These are phyloP conservation scores for Eristalis pertinax DNA, from an alignment of 2,888 invertebrate genomes.

Conservation along the genomic window DNA sequence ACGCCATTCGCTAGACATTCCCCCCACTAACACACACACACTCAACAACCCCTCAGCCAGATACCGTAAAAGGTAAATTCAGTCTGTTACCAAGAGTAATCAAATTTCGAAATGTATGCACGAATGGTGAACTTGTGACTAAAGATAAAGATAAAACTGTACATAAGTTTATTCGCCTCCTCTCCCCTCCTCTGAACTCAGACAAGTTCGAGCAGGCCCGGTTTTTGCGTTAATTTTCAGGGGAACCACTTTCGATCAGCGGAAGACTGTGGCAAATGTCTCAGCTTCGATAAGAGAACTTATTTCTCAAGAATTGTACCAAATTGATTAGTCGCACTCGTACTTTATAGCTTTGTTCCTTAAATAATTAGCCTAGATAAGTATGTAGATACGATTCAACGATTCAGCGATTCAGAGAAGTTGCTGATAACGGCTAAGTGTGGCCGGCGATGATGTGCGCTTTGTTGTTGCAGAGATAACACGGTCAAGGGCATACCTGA, in stretches of 20 bases:
- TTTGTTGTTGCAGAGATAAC: neutral
- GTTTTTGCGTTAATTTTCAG: neutral
- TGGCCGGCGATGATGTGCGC: neutral
- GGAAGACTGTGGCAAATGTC: neutral
- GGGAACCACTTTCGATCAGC: neutral
- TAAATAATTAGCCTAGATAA: neutral
- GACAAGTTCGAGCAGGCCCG: neutral
- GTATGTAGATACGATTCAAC: neutral
- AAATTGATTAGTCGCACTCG: neutral
- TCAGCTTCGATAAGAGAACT: neutral
- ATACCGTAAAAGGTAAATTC: neutral
- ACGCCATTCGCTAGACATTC: neutral
- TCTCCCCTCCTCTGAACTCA: neutral
- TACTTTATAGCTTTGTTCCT: conserved; percentile 15
- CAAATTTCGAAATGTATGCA: neutral
- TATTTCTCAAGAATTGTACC: conserved; percentile 1
- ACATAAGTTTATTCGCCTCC: no score
- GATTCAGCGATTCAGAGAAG: conserved; percentile 6
- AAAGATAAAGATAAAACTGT: neutral
- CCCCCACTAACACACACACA: neutral
- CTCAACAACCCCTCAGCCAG: neutral
- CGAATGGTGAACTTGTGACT: neutral
- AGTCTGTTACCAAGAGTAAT: neutral
- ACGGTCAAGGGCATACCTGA: conserved; percentile 28
- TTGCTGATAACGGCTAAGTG: neutral